Evolutionary conservation across 2,113 vertebrate species (phyloP).

Genomic region (Pogona vitticeps): DNA sequence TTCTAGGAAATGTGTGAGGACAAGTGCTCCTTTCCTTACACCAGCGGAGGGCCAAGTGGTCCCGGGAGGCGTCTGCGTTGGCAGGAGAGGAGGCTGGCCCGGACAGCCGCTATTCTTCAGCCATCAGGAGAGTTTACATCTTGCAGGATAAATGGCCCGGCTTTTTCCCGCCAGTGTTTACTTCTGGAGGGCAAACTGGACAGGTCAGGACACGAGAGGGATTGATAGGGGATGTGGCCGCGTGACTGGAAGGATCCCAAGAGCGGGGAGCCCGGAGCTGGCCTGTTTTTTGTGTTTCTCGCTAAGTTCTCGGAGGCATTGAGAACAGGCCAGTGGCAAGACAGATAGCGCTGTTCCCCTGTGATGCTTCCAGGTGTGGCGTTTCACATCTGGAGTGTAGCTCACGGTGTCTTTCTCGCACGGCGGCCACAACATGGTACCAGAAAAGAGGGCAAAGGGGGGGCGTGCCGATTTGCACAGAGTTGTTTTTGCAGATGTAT

Average conservation of each 20-base stretch:
- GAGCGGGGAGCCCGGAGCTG: background rate
- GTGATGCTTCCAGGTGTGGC: too few relatives aligned
- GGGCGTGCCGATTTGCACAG: too few relatives aligned
- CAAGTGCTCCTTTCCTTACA: background rate
- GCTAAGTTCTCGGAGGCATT: too few relatives aligned
- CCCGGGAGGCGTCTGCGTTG: background rate
- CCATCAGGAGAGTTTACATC: conserved; percentile 32
- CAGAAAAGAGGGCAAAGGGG: background rate
- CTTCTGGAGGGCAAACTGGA: background rate
- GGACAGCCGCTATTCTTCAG: conserved; percentile 11
- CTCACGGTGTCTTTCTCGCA: background rate
- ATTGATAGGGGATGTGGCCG: background rate
- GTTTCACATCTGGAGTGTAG: background rate
- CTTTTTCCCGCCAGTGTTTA: conserved; percentile 22
- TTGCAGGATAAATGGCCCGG: conserved; percentile 12
- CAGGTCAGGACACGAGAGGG: conserved; percentile 1
- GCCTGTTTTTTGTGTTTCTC: too few relatives aligned
- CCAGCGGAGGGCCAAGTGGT: background rate
- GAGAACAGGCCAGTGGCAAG: background rate
- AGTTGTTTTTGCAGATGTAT: too few relatives aligned
- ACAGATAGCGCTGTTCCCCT: background rate
- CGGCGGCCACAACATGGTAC: too few relatives aligned
- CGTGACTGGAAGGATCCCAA: background rate
- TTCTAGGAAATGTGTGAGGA: background rate
- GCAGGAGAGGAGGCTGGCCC: background rate